phyloP scores from a whole-genome alignment of 2,113 vertebrate genomes.

The Clupea harengus region DNA sequence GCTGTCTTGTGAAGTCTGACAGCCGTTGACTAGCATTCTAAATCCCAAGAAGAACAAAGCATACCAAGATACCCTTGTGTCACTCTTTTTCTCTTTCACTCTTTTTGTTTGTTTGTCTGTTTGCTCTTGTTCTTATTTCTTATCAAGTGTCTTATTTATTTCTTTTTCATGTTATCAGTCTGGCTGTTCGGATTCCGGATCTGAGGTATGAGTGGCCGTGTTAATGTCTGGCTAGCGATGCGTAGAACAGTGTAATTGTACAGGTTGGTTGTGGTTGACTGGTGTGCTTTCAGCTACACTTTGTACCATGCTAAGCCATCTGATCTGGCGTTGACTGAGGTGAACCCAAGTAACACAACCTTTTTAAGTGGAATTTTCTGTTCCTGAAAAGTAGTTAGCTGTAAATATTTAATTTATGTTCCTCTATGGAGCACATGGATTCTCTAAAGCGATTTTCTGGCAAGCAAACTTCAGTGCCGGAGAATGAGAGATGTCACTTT shows the following conservation, averaged over 20 bases:
- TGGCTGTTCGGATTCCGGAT: constrained; percentile 65
- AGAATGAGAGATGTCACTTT: not conserved
- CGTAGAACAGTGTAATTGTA: not conserved
- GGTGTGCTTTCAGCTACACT: not conserved
- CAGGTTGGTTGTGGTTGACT: not conserved
- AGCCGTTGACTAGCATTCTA: not conserved
- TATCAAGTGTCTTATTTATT: not conserved
- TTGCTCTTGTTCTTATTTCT: not conserved
- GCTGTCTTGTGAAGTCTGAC: too few relatives aligned
- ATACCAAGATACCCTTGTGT: not conserved
- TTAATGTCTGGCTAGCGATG: not conserved
- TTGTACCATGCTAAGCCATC: not conserved
- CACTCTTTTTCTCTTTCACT: not conserved
- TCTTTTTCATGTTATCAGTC: constrained; percentile 53
- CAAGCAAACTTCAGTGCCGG: not conserved
- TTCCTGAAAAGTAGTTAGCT: not conserved
- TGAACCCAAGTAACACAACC: not conserved
- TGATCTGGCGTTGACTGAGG: not conserved
- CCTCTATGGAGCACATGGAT: not conserved
- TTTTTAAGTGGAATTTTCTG: not conserved
- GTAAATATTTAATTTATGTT: not conserved
- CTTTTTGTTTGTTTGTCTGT: constrained; percentile 1
- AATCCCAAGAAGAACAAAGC: too few relatives aligned
- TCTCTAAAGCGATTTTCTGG: not conserved
- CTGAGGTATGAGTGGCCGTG: constrained; percentile 61